phyloP scores from a whole-genome alignment of 2,113 vertebrate species.

The Zosterops japonicus region DNA sequence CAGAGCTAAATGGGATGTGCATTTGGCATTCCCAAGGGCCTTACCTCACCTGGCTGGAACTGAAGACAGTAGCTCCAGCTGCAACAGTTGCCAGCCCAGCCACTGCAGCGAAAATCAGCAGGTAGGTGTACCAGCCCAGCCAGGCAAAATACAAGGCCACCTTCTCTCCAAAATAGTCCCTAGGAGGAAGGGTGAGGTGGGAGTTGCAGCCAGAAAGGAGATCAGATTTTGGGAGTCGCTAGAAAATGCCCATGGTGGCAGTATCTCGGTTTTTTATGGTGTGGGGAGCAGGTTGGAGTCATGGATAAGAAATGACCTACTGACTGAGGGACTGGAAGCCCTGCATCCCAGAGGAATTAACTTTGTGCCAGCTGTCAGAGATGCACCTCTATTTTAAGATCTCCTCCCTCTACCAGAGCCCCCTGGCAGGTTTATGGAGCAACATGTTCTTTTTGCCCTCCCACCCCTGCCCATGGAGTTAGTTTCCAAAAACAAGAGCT shows the following conservation, averaged over 20 bases:
- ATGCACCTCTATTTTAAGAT: too few species aligned
- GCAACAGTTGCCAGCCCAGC: conserved; percentile 79
- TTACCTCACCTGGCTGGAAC: conserved; percentile 87
- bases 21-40: not conserved
- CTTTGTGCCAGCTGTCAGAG: not conserved
- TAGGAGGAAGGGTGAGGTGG: conserved; percentile 20
- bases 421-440: not conserved
- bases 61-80: conserved; percentile 81
- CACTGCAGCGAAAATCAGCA: conserved; percentile 79
- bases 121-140: conserved; percentile 89
- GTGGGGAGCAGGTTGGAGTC: not conserved
- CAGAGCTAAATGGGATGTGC: accelerated
- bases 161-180: conserved; percentile 92
- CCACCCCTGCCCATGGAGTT: accelerated
- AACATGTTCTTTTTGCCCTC: accelerated
- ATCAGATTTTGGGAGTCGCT: accelerated
- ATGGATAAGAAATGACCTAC: not conserved
- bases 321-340: not conserved
- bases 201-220: not conserved
- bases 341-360: not conserved
- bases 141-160: conserved; percentile 91
- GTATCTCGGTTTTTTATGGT: not conserved
- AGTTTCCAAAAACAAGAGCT: not conserved
- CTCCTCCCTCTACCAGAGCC: not conserved
- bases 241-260: accelerated